These are phyloP conservation scores for Erpobdella octoculata DNA, from an alignment of 2,888 invertebrate genomes.

Conservation along the genomic window DNA sequence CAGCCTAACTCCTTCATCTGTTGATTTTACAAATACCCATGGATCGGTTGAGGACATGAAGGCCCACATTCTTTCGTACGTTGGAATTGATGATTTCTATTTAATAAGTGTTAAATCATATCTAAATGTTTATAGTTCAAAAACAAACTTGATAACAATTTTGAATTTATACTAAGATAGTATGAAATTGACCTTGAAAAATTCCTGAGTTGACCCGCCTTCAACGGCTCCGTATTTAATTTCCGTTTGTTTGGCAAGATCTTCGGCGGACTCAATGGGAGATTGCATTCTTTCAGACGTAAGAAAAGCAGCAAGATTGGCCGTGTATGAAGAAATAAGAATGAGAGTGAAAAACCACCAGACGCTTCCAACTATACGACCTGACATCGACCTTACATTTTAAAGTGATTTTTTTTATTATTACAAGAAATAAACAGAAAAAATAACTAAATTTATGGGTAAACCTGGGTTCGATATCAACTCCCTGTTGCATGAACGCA, in stretches of 20 bases:
- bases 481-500: constrained; percentile 96
- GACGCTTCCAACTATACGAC: constrained; percentile 89
- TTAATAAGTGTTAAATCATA: too few species aligned
- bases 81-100: constrained; percentile 73
- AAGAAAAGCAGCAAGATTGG: constrained; percentile 78
- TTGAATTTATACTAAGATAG: background rate
- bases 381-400: constrained; percentile 79
- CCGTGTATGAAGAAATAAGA: constrained; percentile 93
- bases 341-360: constrained; percentile 99
- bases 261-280: constrained; percentile 83
- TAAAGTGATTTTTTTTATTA: constrained; percentile 32
- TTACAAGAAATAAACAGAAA: background rate
- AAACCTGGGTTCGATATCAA: constrained; percentile 89
- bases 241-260: constrained; percentile 80
- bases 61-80: constrained; percentile 85
- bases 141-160: background rate
- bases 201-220: constrained; percentile 72
- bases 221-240: constrained; percentile 76
- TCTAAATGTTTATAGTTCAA: background rate
- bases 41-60: constrained; percentile 78
- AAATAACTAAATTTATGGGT: background rate
- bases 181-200: constrained; percentile 62
- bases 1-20: constrained; percentile 71
- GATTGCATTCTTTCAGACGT: constrained; percentile 76
- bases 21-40: constrained; percentile 67